These are phyloP conservation scores for Hemiscyllium ocellatum DNA, from an alignment of 2,113 vertebrate species.

Conservation along the genomic window DNA sequence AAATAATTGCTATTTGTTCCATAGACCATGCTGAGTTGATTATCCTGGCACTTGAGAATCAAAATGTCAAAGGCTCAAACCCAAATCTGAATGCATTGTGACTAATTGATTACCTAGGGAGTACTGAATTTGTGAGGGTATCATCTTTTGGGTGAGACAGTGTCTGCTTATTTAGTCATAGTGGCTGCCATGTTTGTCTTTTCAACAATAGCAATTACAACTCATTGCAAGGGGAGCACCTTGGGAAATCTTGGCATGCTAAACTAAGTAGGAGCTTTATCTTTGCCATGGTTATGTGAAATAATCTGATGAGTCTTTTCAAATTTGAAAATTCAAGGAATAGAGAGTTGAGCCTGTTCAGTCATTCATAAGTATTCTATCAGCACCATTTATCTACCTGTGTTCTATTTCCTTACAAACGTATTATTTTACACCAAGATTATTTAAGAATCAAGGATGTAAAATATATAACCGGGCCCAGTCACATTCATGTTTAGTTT, in stretches of 20 bases:
- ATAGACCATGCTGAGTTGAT: background rate
- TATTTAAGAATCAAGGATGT: background rate
- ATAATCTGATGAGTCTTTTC: background rate
- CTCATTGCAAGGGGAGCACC: background rate
- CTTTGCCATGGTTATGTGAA: background rate
- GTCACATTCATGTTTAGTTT: background rate
- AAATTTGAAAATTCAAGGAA: background rate
- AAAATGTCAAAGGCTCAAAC: background rate
- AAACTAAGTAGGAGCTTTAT: background rate
- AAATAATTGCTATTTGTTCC: conserved; percentile 3
- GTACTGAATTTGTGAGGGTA: background rate
- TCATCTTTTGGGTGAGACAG: background rate
- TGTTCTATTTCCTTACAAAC: background rate
- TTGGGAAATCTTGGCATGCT: background rate
- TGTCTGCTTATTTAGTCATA: background rate
- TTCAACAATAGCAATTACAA: background rate
- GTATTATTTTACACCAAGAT: background rate
- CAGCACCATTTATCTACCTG: background rate
- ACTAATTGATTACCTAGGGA: conserved; percentile 17
- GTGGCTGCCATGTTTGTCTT: background rate
- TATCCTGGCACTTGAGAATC: background rate
- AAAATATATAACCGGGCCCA: background rate
- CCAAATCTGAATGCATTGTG: background rate
- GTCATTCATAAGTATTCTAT: background rate
- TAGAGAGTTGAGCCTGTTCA: background rate